Percentiles rank a stretch among this genome's conserved stretches.
Conservation (phyloP, 92 coral and sea anemone species). For the Paragorgia papillata region DNA sequence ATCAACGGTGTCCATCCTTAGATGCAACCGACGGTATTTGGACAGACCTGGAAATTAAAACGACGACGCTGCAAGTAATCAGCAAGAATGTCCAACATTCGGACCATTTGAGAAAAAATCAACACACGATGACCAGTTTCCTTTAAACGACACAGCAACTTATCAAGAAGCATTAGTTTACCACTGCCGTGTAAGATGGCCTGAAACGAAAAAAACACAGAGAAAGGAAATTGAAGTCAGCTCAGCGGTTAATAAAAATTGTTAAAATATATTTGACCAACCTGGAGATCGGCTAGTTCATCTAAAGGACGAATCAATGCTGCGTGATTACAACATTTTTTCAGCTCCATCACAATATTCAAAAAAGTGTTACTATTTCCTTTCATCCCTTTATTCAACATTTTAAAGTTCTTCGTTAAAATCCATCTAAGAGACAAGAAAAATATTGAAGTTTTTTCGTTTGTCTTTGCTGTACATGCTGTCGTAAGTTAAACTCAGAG, state of each 20-base stretch:
- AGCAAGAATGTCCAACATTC: conserved; percentile 94
- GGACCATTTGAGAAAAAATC: conserved; percentile 97
- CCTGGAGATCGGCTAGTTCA: conserved; percentile 75
- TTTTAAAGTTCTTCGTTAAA: conserved; percentile 89
- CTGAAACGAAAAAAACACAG: conserved; percentile 33
- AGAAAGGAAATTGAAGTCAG: neutral
- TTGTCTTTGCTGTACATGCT: too few relatives aligned
- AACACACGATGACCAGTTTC: conserved; percentile 99
- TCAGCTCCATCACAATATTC: conserved; percentile 97
- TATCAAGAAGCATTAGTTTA: conserved; percentile 84
- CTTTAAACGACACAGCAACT: conserved; percentile 88
- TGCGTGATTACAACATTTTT: conserved; percentile 94
- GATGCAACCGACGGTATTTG: too few relatives aligned
- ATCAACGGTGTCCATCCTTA: too few relatives aligned
- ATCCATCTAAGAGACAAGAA: conserved; percentile 73
- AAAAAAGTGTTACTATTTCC: conserved; percentile 89
- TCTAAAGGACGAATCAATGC: conserved; percentile 78
- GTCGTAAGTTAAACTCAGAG: too few relatives aligned
- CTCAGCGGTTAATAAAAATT: neutral
- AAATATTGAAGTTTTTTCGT: too few relatives aligned
- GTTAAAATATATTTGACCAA: neutral
- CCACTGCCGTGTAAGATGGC: conserved; percentile 91
- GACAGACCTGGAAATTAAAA: conserved; percentile 80
- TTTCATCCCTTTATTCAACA: conserved; percentile 91
- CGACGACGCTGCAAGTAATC: conserved; percentile 83